phyloP scores from a whole-genome alignment of 2,113 vertebrate species.

The Vombatus ursinus region DNA sequence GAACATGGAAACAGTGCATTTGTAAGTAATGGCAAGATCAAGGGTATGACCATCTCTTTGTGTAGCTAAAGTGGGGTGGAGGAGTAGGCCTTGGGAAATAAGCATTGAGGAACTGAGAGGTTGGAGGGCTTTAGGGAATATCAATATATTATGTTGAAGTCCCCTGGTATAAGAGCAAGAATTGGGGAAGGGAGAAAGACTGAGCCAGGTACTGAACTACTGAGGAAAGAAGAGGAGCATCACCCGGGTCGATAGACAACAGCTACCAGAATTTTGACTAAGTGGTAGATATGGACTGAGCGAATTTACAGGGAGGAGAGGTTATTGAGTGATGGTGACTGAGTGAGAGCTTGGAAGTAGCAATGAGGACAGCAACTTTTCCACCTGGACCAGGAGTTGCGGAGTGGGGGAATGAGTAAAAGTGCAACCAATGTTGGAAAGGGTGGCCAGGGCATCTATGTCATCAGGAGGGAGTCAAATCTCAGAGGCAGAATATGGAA shows the following conservation, averaged over 20 bases:
- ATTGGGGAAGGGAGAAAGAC: too few species aligned
- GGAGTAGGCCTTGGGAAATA: background rate
- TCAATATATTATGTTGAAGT: background rate
- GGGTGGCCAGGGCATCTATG: background rate
- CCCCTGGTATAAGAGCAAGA: too few species aligned
- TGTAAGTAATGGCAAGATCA: background rate
- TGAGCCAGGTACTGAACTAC: background rate
- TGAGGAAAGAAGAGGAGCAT: background rate
- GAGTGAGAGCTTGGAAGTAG: background rate
- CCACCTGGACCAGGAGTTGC: background rate
- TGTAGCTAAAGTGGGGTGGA: background rate
- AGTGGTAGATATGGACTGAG: background rate
- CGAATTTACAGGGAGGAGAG: background rate
- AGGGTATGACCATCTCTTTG: background rate
- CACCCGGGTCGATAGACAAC: background rate
- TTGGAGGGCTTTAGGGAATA: background rate
- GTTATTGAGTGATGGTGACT: background rate
- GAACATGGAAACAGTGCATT: background rate
- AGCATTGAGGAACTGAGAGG: background rate
- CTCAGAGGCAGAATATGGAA: background rate
- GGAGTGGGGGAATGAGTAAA: background rate
- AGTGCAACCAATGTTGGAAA: background rate
- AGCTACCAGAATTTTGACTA: background rate
- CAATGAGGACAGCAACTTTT: background rate
- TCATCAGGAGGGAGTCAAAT: background rate